Percentiles rank a stretch among this genome's conserved stretches.
Conservation (phyloP, 2,113 vertebrate species). For the Nycticryphes semicollaris region DNA sequence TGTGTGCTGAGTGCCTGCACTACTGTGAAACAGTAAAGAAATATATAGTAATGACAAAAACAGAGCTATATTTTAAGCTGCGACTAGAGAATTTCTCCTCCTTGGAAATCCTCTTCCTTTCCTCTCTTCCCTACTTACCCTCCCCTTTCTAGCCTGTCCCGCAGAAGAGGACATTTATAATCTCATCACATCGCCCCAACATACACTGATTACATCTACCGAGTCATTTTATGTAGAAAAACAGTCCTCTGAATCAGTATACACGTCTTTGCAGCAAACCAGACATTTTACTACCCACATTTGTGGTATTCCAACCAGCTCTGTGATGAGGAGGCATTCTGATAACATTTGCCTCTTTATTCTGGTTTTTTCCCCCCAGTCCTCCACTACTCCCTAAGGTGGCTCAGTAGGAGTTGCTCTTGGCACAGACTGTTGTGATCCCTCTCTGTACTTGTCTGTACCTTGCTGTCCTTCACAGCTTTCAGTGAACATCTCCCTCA, state of each 20-base stretch:
- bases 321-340: not conserved
- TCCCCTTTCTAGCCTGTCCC: not conserved
- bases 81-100: not conserved
- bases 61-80: not conserved
- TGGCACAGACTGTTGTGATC: not conserved
- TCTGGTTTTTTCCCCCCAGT: not conserved
- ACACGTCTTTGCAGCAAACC: not conserved
- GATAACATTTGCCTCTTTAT: not conserved
- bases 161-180: not conserved
- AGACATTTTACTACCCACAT: not conserved
- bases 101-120: not conserved
- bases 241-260: not conserved
- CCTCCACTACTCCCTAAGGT: not conserved
- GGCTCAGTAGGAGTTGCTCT: not conserved
- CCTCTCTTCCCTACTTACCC: not conserved
- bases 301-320: not conserved
- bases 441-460: not conserved
- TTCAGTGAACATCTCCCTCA: not conserved
- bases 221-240: not conserved
- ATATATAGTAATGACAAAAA: not conserved
- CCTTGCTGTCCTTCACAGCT: not conserved
- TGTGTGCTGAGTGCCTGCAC: not conserved
- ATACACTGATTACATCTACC: not conserved
- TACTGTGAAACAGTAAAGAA: not conserved
- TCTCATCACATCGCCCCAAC: not conserved